Evolutionary conservation across 2,113 vertebrate genomes (phyloP).

Genomic region (Gymnarchus niloticus): DNA sequence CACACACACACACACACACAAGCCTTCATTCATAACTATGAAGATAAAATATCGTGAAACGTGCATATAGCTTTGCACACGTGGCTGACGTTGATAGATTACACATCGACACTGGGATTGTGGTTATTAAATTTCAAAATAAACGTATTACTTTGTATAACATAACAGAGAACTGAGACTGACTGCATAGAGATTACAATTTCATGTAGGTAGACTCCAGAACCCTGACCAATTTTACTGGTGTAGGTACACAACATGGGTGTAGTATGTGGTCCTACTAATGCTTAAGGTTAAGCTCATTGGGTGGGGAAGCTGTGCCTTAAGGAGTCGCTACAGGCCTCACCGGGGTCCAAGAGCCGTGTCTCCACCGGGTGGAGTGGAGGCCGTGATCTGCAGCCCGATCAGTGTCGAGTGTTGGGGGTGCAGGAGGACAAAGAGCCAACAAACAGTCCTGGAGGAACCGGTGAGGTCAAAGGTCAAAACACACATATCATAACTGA

Average conservation of each 20-base stretch:
- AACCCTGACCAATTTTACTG: background rate
- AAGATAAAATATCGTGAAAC: no score
- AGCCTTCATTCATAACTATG: background rate
- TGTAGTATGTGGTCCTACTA: background rate
- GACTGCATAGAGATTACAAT: background rate
- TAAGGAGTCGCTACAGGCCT: constrained; percentile 35
- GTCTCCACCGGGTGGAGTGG: constrained; percentile 78
- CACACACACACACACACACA: background rate
- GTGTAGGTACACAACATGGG: background rate
- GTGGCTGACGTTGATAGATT: no score
- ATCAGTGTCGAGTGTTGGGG: constrained; percentile 61
- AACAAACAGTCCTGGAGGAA: constrained; percentile 77
- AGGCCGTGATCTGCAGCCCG: constrained; percentile 61
- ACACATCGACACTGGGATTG: no score
- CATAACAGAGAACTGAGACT: no score
- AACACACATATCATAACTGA: background rate
- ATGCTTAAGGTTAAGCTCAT: background rate
- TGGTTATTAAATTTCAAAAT: no score
- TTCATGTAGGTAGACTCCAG: background rate
- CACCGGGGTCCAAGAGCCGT: constrained; percentile 91
- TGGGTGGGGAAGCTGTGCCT: background rate
- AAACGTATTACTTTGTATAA: no score
- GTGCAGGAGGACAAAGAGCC: constrained; percentile 64
- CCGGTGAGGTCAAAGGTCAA: constrained; percentile 11
- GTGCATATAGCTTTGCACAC: no score